phyloP scores from a whole-genome alignment of 2,888 invertebrate species.

The Tuberolachnus salignus region DNA sequence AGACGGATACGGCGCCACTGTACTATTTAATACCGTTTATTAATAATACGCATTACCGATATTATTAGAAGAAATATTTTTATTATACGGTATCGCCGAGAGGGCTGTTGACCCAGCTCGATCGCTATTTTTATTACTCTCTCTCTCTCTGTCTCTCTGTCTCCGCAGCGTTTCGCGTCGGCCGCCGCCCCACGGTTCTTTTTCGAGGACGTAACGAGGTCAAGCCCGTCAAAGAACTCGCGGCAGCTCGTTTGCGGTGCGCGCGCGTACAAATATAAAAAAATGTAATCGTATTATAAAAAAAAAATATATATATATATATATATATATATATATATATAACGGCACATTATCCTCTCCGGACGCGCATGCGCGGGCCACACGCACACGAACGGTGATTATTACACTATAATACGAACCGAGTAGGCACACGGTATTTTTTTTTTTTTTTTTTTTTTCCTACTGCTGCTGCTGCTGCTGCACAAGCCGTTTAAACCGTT shows the following conservation, averaged over 20 bases:
- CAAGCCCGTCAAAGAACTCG: slow-evolving; percentile 47
- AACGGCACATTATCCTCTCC: slow-evolving; percentile 30
- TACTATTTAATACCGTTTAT: too few relatives aligned
- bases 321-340: slow-evolving; percentile 25
- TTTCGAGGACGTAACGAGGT: slow-evolving; percentile 48
- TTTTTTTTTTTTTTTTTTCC: too few relatives aligned
- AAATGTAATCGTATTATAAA: too few relatives aligned
- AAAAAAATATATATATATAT: slow-evolving; percentile 11
- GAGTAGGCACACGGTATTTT: too few relatives aligned
- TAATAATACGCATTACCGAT: too few relatives aligned
- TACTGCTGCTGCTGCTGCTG: too few relatives aligned
- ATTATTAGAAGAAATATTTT: too few relatives aligned
- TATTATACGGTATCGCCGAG: slow-evolving; percentile 7
- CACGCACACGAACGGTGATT: background rate
- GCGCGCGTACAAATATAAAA: background rate
- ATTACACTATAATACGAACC: too few relatives aligned
- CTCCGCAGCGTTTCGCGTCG: background rate
- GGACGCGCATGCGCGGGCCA: background rate
- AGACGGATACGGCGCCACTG: too few relatives aligned
- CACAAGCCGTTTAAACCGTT: too few relatives aligned
- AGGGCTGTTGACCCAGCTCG: slow-evolving; percentile 52
- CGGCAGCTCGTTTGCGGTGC: background rate
- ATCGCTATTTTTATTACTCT: slow-evolving; percentile 4
- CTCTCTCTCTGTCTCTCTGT: background rate
- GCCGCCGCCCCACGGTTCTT: background rate